Evolutionary conservation across 2,113 vertebrate genomes (phyloP), one percentile per base, ranked within the genome.

Genomic region (Eulemur macaco): DNA sequence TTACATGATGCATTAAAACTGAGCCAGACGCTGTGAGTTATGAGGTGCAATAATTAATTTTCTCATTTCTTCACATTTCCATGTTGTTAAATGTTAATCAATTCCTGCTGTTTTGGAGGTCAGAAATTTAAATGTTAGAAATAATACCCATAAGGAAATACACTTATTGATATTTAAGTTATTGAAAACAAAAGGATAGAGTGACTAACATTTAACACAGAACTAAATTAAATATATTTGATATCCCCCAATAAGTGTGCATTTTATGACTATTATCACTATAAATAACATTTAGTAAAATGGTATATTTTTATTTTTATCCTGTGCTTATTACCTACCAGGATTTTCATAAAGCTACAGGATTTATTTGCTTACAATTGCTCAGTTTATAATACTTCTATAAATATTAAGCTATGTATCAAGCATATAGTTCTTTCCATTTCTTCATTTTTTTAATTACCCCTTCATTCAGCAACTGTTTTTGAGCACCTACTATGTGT

Each of bases 61-160:
- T 84, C 77, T 96, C 91, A 85, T 97, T 96, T 97, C 78, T 96
- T 97, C 96, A 98, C 96, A 96, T 96, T 97, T 97, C 89, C 95
- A 93, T 94, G 93, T 91, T 94, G 95, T 94, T 96, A 98, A 97
- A 97, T 98, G 96, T 97, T 97, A 98, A 97, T 97, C 95, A 91
- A 96, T 97, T 97, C 96, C 89, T 97, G 95, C 86, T 96, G 96
- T 97, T 98, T 95, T 83, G 73, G 96, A 97, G n/a, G 50, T 97
- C 54, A 97, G 86, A 94, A 96, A 95, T 96, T 96, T 85, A 95
- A 96, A 20, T 98, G 85, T 95, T 86, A 97, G 60, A 74, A 54
- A 66, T 97, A 74, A 92, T 98, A 78, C 81, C 95, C 94, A 81
- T 86, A 83, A 87, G 83, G 87, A 95, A 94, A 84, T 81, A 95